Conservation (phyloP, 2,113 vertebrate species). For the Herpetotheres cachinnans region DNA sequence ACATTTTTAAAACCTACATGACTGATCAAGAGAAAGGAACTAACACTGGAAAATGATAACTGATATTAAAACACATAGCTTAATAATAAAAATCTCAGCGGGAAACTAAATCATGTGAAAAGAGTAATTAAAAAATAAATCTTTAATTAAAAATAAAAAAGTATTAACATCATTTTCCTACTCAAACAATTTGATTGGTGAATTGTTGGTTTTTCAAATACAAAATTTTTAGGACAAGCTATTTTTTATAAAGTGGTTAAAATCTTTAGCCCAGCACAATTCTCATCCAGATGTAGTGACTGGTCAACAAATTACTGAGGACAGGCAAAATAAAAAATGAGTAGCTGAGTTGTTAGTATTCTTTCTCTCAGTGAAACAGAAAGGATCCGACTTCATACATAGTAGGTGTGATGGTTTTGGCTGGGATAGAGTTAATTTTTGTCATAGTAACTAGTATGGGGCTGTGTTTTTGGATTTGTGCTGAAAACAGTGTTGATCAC, state of each 20-base stretch:
- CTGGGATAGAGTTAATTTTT: too few species aligned
- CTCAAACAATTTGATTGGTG: not conserved
- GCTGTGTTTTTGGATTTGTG: too few species aligned
- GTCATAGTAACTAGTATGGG: too few species aligned
- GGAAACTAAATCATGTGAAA: not conserved
- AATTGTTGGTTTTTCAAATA: not conserved
- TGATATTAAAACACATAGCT: not conserved
- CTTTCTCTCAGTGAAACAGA: not conserved
- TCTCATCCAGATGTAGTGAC: not conserved
- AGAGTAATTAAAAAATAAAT: not conserved
- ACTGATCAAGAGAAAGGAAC: not conserved
- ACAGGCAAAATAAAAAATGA: not conserved
- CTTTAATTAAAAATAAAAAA: not conserved
- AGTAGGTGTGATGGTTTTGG: too few species aligned
- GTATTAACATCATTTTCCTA: not conserved
- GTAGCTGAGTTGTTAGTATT: fast-evolving
- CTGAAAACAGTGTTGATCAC: too few species aligned
- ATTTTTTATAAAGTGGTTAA: not conserved
- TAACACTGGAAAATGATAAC: not conserved
- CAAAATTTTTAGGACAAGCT: not conserved
- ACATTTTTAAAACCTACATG: not conserved
- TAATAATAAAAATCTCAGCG: not conserved
- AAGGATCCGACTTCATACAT: not conserved
- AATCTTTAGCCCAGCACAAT: not conserved
- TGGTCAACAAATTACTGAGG: not conserved